These are phyloP conservation scores for Hyles vespertilio DNA, from an alignment of 1,140 invertebrate genomes.

Conservation along the genomic window DNA sequence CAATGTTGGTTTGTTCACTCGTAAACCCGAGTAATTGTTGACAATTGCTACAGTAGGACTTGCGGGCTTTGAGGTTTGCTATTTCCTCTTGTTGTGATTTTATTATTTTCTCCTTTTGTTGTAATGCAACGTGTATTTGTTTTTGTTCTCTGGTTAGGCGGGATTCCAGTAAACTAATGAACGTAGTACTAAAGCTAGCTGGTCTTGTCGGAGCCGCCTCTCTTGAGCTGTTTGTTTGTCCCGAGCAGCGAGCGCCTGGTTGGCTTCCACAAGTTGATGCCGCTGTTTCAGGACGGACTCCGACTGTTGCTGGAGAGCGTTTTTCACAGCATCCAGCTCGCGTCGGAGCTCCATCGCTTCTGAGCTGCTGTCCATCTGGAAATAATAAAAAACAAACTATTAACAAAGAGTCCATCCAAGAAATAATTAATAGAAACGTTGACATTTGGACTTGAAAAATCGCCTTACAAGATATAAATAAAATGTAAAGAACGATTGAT, in stretches of 20 bases:
- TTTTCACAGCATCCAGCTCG: constrained; percentile 79
- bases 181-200: constrained; percentile 80
- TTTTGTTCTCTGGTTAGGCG: constrained; percentile 85
- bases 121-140: constrained; percentile 80
- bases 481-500: constrained; percentile 50
- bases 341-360: constrained; percentile 74
- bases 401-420: background rate
- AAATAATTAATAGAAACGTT: background rate
- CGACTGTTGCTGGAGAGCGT: constrained; percentile 79
- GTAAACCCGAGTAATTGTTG: constrained; percentile 75
- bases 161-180: constrained; percentile 83
- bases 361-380: constrained; percentile 78
- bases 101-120: constrained; percentile 83
- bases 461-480: constrained; percentile 6
- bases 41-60: constrained; percentile 77
- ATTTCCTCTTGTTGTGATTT: constrained; percentile 83
- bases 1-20: constrained; percentile 74
- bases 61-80: constrained; percentile 75
- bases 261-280: constrained; percentile 75
- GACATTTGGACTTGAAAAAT: constrained; percentile 13
- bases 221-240: constrained; percentile 78
- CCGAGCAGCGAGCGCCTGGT: constrained; percentile 78
- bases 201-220: constrained; percentile 79
- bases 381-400: constrained; percentile 41
- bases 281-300: constrained; percentile 77